Evolutionary conservation across 1,140 invertebrate genomes (phyloP).

Genomic region (Leptonema lineaticorne): DNA sequence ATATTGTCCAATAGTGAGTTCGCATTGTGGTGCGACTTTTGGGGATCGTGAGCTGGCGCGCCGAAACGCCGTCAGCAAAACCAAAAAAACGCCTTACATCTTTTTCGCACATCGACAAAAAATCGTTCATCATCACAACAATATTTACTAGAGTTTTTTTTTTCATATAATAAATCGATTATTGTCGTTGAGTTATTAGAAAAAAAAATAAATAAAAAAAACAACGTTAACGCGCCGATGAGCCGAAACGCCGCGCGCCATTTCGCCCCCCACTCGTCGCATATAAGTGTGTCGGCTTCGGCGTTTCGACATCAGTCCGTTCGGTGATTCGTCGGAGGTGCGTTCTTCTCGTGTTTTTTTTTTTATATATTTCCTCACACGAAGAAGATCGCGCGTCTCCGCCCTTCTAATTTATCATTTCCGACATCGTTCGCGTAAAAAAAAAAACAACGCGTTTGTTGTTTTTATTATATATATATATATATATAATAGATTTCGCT

Average conservation of each 20-base stretch:
- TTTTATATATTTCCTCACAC: too few relatives aligned
- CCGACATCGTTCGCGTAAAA: too few relatives aligned
- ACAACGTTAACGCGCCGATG: too few relatives aligned
- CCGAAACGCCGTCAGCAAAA: neutral
- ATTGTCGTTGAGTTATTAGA: constrained; percentile 39
- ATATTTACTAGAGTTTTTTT: too few relatives aligned
- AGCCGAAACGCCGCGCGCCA: constrained; percentile 35
- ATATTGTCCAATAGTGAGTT: constrained; percentile 33
- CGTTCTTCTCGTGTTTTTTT: constrained; percentile 37
- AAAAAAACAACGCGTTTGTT: too few relatives aligned
- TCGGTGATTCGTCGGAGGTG: neutral
- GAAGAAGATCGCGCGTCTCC: too few relatives aligned
- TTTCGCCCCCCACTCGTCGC: constrained; percentile 20
- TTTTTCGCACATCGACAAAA: neutral
- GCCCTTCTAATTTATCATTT: too few relatives aligned
- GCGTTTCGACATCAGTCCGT: constrained; percentile 36
- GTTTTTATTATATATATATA: too few relatives aligned
- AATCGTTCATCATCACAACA: too few relatives aligned
- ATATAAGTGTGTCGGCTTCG: constrained; percentile 31
- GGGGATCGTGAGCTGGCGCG: constrained; percentile 33
- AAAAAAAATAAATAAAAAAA: too few relatives aligned
- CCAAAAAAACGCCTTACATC: neutral
- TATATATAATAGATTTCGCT: too few relatives aligned
- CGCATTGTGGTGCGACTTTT: constrained; percentile 41
- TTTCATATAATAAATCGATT: too few relatives aligned